A percentile compares a stretch with the other conserved stretches of the same genome.
Conservation (phyloP, 2,797 vertebrate genomes). For the Sebastolobus altivelis region DNA sequence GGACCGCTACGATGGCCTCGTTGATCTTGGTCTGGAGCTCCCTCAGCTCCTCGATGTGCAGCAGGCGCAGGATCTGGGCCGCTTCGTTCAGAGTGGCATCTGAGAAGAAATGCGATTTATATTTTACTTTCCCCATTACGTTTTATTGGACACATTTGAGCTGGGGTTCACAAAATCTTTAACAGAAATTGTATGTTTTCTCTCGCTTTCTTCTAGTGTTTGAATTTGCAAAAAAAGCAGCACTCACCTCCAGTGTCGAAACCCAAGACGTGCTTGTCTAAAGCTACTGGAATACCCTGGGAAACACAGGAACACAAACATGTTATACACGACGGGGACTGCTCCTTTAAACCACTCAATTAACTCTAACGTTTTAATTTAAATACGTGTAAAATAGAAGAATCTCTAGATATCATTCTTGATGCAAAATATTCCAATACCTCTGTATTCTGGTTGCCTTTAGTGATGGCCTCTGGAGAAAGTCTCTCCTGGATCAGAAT, state of each 20-base stretch:
- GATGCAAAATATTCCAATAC: conserved; percentile 69
- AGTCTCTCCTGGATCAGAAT: conserved; percentile 96
- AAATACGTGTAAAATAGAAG: background rate
- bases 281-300: conserved; percentile 93
- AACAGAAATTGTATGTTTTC: background rate
- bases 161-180: background rate
- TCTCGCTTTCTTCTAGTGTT: background rate
- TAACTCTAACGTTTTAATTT: background rate
- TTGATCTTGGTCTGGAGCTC: conserved; percentile 98
- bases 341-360: background rate
- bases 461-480: conserved; percentile 92
- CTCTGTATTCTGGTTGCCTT: conserved; percentile 93
- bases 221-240: background rate
- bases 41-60: conserved; percentile 97
- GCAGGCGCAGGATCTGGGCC: conserved; percentile 93
- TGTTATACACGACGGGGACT: background rate
- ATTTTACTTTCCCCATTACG: background rate
- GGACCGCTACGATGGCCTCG: conserved; percentile 97
- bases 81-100: conserved; percentile 98
- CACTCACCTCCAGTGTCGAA: conserved; percentile 98
- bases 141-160: background rate
- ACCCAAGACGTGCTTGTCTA: conserved; percentile 95
- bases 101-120: conserved; percentile 34
- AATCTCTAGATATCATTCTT: background rate
- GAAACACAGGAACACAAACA: background rate